Percentiles rank a stretch among this genome's conserved stretches.
phyloP scores from a whole-genome alignment of 2,797 vertebrate species.

The Falco concolor region DNA sequence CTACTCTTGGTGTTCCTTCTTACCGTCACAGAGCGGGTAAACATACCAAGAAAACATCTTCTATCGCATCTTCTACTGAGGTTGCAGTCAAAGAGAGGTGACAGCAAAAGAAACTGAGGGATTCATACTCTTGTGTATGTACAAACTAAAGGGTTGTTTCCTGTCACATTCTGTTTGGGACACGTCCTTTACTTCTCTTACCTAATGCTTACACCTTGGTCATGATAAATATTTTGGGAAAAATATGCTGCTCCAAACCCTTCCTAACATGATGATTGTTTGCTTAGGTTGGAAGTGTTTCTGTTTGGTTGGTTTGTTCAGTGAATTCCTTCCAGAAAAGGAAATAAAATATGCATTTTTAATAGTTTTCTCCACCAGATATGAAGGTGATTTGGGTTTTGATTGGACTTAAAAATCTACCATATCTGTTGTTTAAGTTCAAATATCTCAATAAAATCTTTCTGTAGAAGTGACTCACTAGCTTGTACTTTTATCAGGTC shows the following conservation, averaged over 20 bases:
- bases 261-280: constrained; percentile 52
- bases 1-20: neutral
- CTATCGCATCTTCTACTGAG: neutral
- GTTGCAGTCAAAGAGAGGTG: neutral
- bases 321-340: constrained; percentile 68
- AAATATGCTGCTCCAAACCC: neutral
- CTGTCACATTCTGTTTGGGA: neutral
- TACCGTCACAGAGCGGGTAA: neutral
- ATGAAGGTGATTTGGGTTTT: constrained; percentile 56
- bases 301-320: constrained; percentile 48
- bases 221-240: neutral
- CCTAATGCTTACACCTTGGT: constrained; percentile 11
- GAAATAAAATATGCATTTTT: constrained; percentile 64
- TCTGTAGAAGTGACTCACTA: neutral
- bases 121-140: neutral
- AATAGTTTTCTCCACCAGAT: constrained; percentile 64
- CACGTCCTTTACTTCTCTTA: neutral
- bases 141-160: neutral
- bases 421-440: neutral
- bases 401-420: constrained; percentile 56
- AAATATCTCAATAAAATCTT: constrained; percentile 54
- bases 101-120: neutral
- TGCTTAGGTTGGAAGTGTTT: constrained; percentile 74
- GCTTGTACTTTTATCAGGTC: constrained; percentile 38
- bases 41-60: neutral